These are phyloP conservation scores for Xestia c-nigrum DNA, from an alignment of 2,888 invertebrate species.

Conservation along the genomic window DNA sequence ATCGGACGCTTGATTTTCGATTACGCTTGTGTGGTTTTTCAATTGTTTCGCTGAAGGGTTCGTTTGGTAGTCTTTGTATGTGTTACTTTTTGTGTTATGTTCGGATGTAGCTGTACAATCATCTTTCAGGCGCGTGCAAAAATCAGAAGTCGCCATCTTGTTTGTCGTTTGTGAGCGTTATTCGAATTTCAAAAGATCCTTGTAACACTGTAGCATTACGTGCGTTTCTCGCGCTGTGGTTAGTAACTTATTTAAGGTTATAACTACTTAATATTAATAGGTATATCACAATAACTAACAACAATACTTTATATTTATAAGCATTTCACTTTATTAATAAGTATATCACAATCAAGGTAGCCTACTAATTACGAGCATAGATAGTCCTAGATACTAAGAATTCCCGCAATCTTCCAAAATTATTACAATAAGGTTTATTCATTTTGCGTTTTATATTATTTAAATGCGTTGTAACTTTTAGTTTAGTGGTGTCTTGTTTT, in stretches of 20 bases:
- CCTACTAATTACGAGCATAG: neutral
- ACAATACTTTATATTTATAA: no score
- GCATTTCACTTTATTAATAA: no score
- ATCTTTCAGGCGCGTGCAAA: neutral
- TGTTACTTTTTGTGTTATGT: neutral
- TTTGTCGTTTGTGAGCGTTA: neutral
- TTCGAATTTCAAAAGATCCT: neutral
- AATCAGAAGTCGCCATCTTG: neutral
- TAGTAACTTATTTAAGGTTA: no score
- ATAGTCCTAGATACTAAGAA: neutral
- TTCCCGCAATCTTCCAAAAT: neutral
- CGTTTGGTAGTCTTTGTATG: neutral
- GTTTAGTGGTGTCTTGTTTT: neutral
- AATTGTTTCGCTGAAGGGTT: conserved; percentile 34
- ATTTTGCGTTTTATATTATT: neutral
- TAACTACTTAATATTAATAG: neutral
- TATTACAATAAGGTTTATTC: neutral
- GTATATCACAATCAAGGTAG: neutral
- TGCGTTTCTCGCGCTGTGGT: neutral
- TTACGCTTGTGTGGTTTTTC: conserved; percentile 27
- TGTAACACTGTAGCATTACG: neutral
- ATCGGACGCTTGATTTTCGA: conserved; percentile 49
- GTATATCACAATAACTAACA: neutral
- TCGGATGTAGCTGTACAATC: neutral
- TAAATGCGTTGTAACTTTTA: neutral